Evolutionary conservation across 2,113 vertebrate species (phyloP), one percentile per base, ranked within the genome.

Genomic region (Tympanuchus pallidicinctus): DNA sequence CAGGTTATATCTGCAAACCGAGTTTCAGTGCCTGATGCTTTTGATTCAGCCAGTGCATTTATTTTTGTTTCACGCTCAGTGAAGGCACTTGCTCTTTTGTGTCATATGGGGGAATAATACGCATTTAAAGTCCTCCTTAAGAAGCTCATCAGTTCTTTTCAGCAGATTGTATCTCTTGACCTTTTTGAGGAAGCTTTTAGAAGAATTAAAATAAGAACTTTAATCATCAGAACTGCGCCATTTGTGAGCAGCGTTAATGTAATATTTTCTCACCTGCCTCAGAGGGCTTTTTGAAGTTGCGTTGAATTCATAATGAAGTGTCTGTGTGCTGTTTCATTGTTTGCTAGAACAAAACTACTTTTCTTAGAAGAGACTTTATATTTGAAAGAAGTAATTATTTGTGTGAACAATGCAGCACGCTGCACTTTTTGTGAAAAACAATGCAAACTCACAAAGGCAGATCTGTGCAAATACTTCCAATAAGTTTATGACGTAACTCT

Each of bases 211-310:
- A 64, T 48, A 60, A 79, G 83, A 69, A 61, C 36, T 89, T 69
- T 70, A 92, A 34, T 92, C 27, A 66, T 90, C 73, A 78, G 56
- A 72, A 60, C 47, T 45, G 10, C 80, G 69, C 42, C 57, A 43
- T 89, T 79, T 90, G 27, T 84, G 63, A 84, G 47, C 30, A 4
- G 30, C 75, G 70, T 50, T 95, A 81, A 95, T 87, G 86, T 73
- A 89, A 5, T 84, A 42, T 89, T 89, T 96, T 93, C 84, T 93
- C 83, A 90, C 82, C 77, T 90, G 43, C 38, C 78, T 86, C 25
- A 11, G 64, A 27, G 1, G 0, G 30, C 82, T 89, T 84, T 94
- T 54, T 90, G 70, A 90, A 88, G 50, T 69, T 90, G 36, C 32
- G 57, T 11, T 67, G 70, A 82, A 63, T 94, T 84, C 32, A 40